Evolutionary conservation across 1,140 invertebrate genomes (phyloP), one percentile per base, ranked within the genome.

Genomic region (Argopecten irradians): DNA sequence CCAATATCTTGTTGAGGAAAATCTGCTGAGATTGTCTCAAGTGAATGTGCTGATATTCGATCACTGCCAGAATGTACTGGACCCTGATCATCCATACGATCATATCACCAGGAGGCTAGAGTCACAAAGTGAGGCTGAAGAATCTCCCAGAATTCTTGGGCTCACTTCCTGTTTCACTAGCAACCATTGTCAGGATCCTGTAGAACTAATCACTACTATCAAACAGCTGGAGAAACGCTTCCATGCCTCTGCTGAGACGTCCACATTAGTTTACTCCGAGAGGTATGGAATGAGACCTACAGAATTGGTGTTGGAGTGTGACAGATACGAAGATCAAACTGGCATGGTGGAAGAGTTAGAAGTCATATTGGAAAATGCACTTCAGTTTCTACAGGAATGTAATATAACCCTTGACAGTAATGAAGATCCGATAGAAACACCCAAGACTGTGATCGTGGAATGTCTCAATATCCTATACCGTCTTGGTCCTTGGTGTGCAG

Each of bases 41-140:
- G 96, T 99, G n/a, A 98, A 97, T 96, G 95, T 99, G 33, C 93
- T 99, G 0, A 97, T 99, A 55, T 97, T 99, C 92, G 98, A 99
- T 94, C 98, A 99, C 94, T 99, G 98, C 93, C 98, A 99, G 94
- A 97, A 97, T 93, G 98, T 97, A 36, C 86, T 96, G 3, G 92
- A 93, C n/a, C 87, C 90, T 28, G 91, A 93, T 36, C 95, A 96
- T 89, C 92, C 95, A 5, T 96, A 96, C 91, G 88, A 93, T 28
- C 33, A 93, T 14, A 95, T 96, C 87, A 96, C 96, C 92, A 89
- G 93, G 14, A 88, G 91, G n/a, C 55, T 71, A 28, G 22, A 71
- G 22, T n/a, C n/a, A 71, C 55, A 71, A 71, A 28, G 84, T 36
- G 14, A 87, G 55, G n/a, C 87, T 34, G 41, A 89, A 83, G 82